Evolutionary conservation across 1,140 invertebrate genomes (phyloP).

Genomic region (Goniozus legneri): DNA sequence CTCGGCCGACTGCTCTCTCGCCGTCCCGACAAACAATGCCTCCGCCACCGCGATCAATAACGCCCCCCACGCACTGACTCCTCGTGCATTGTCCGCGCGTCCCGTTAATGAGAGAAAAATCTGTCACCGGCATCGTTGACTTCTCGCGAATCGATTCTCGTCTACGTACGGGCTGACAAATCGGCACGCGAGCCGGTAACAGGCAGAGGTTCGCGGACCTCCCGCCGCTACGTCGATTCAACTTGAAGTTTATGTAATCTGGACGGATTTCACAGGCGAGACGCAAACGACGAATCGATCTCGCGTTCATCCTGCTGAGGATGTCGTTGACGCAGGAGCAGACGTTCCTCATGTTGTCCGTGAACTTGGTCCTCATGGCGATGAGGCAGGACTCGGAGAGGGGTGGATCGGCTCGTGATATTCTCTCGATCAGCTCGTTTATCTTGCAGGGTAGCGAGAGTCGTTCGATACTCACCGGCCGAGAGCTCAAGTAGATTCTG

Average conservation of each 20-base stretch:
- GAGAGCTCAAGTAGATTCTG: too few relatives aligned
- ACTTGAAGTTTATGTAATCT: constrained; percentile 23
- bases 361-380: constrained; percentile 21
- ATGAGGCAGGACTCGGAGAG: constrained; percentile 10
- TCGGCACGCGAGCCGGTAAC: constrained; percentile 19
- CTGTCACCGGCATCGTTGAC: too few relatives aligned
- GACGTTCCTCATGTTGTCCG: constrained; percentile 13
- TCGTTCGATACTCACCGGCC: too few relatives aligned
- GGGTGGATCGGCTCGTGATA: constrained; percentile 22
- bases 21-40: too few relatives aligned
- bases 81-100: too few relatives aligned
- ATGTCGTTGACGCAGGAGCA: constrained; percentile 25
- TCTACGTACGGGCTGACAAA: constrained; percentile 12
- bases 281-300: constrained; percentile 2
- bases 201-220: background rate
- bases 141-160: too few relatives aligned
- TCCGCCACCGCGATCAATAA: too few relatives aligned
- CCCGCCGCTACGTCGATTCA: background rate
- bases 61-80: too few relatives aligned
- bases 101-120: too few relatives aligned
- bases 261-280: constrained; percentile 25
- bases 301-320: constrained; percentile 11
- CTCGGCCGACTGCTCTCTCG: too few relatives aligned
- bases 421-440: constrained; percentile 13
- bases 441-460: constrained; percentile 26